Evolutionary conservation across 1,140 invertebrate genomes (phyloP).

Genomic region (Drosophila insularis): DNA sequence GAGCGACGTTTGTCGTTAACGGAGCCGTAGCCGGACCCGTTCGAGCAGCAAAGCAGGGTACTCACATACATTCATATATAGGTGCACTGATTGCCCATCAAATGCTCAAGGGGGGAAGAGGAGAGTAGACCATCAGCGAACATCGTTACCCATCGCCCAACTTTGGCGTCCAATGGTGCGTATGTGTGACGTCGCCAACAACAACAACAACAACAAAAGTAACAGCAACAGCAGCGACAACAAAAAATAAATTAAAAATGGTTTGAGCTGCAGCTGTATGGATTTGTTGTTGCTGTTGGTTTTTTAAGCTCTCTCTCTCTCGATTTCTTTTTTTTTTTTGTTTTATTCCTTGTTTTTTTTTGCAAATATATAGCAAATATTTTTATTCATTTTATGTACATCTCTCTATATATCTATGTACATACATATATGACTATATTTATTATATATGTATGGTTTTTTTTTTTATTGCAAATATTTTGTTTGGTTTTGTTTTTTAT

Average conservation of each 20-base stretch:
- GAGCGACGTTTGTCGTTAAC: not conserved
- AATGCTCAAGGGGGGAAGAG: not conserved
- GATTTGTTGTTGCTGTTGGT: constrained; percentile 23
- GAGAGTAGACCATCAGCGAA: not conserved
- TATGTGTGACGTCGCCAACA: constrained; percentile 57
- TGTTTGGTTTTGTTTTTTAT: constrained; percentile 44
- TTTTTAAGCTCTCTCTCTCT: constrained; percentile 46
- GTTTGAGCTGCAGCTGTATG: constrained; percentile 44
- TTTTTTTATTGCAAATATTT: constrained; percentile 45
- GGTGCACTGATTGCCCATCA: constrained; percentile 74
- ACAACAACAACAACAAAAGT: constrained; percentile 32
- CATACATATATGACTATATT: constrained; percentile 9
- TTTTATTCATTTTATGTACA: constrained; percentile 39
- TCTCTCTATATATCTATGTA: constrained; percentile 20
- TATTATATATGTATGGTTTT: constrained; percentile 9
- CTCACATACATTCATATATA: constrained; percentile 51
- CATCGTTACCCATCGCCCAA: not conserved
- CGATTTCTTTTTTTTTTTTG: not conserved
- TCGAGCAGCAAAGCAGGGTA: constrained; percentile 31
- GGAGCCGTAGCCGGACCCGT: not conserved
- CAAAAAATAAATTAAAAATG: constrained; percentile 63
- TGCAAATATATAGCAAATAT: constrained; percentile 60
- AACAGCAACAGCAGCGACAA: constrained; percentile 8
- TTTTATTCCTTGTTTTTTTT: not conserved
- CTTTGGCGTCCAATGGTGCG: constrained; percentile 43